Conservation (phyloP, 2,797 vertebrate genomes). For the Octomys mimax region DNA sequence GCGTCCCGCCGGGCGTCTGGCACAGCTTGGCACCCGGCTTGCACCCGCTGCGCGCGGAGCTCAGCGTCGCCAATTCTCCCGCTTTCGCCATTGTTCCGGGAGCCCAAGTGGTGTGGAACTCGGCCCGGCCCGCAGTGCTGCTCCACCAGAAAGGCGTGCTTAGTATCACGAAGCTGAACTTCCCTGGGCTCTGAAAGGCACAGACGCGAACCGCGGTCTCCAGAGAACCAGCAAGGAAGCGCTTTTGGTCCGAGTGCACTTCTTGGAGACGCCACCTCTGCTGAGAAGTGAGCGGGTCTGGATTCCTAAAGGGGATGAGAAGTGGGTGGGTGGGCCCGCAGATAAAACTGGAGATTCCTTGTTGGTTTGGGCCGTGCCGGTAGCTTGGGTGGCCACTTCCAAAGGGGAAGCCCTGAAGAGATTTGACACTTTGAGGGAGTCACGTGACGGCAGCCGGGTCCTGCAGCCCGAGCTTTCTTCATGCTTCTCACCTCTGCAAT, state of each 20-base stretch:
- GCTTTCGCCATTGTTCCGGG: slow-evolving; percentile 75
- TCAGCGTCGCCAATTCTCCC: not conserved
- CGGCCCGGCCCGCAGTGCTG: not conserved
- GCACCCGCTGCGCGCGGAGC: slow-evolving; percentile 27
- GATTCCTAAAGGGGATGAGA: slow-evolving; percentile 61
- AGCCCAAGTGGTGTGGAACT: slow-evolving; percentile 32
- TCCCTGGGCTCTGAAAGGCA: slow-evolving; percentile 31
- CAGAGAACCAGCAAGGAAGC: slow-evolving; percentile 24
- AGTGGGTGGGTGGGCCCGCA: not conserved
- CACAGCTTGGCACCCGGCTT: slow-evolving; percentile 81
- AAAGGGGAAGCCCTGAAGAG: slow-evolving; percentile 74
- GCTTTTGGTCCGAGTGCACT: slow-evolving; percentile 34
- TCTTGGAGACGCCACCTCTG: slow-evolving; percentile 48
- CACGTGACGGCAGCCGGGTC: slow-evolving; percentile 78
- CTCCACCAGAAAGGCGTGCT: not conserved
- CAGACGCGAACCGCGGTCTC: not conserved
- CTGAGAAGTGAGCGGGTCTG: slow-evolving; percentile 78
- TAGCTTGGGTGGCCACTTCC: slow-evolving; percentile 57
- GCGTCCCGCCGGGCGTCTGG: slow-evolving; percentile 83
- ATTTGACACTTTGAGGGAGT: slow-evolving; percentile 62
- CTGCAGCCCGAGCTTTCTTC: slow-evolving; percentile 28
- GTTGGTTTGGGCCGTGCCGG: not conserved
- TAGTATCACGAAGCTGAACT: slow-evolving; percentile 36
- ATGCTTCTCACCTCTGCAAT: not conserved
- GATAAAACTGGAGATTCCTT: slow-evolving; percentile 9